These are phyloP conservation scores for Macropus fuliginosus DNA, from an alignment of 2,797 vertebrate genomes.

Conservation along the genomic window DNA sequence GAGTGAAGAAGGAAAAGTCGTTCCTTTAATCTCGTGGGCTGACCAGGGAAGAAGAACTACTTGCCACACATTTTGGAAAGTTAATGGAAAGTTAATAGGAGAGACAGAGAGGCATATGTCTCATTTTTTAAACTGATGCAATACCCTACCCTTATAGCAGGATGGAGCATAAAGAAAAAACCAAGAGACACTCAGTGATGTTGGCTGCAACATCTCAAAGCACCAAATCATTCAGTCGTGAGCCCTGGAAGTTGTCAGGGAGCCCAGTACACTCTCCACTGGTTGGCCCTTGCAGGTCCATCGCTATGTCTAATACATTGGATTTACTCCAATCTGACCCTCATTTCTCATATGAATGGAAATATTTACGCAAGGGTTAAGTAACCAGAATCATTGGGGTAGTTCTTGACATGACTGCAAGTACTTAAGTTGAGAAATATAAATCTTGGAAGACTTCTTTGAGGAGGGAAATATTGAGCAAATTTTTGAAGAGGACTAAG, in stretches of 20 bases:
- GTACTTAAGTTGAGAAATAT: neutral
- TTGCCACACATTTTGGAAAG: neutral
- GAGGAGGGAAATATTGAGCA: neutral
- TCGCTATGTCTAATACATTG: neutral
- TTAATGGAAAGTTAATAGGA: neutral
- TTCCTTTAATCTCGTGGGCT: neutral
- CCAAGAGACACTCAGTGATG: neutral
- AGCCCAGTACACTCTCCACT: neutral
- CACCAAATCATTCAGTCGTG: neutral
- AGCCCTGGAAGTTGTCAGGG: neutral
- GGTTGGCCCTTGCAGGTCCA: neutral
- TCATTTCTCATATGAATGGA: neutral
- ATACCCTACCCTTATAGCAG: neutral
- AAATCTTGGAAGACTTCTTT: neutral
- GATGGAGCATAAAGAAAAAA: neutral
- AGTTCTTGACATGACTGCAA: neutral
- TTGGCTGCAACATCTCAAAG: neutral
- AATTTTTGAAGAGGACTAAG: neutral
- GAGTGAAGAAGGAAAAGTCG: neutral
- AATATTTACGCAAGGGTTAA: neutral
- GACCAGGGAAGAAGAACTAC: neutral
- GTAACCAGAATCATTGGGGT: neutral
- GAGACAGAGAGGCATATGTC: neutral
- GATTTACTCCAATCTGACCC: neutral
- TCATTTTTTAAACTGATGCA: neutral